A percentile compares a stretch with the other conserved stretches of the same genome.
These are phyloP conservation scores for Cybosia mesomella DNA, from an alignment of 2,888 invertebrate genomes.

Conservation along the genomic window DNA sequence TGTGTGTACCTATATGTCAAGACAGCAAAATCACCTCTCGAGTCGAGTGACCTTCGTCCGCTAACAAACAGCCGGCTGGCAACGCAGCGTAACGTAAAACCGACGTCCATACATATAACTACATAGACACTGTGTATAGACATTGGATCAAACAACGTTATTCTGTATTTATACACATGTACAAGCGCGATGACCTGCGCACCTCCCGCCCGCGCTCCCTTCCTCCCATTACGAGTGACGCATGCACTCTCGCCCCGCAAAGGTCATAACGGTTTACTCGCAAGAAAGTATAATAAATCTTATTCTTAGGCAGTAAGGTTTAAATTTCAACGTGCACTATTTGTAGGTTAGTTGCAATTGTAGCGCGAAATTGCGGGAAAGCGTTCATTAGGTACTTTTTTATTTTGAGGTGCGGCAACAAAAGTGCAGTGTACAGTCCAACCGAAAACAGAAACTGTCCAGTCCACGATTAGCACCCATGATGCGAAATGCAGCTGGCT, in stretches of 20 bases:
- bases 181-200: slow-evolving; percentile 81
- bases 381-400: slow-evolving; percentile 78
- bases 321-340: slow-evolving; percentile 38
- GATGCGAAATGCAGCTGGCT: slow-evolving; percentile 65
- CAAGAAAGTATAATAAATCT: slow-evolving; percentile 49
- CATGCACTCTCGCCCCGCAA: slow-evolving; percentile 59
- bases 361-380: slow-evolving; percentile 63
- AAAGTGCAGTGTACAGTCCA: slow-evolving; percentile 80
- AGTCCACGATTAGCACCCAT: slow-evolving; percentile 48
- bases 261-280: slow-evolving; percentile 57
- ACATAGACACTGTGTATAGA: slow-evolving; percentile 54
- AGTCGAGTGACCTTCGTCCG: slow-evolving; percentile 78
- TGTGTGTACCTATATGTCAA: slow-evolving; percentile 35
- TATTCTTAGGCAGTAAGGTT: slow-evolving; percentile 43
- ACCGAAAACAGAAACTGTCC: slow-evolving; percentile 69
- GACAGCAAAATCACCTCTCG: slow-evolving; percentile 59
- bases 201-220: slow-evolving; percentile 61
- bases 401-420: slow-evolving; percentile 72
- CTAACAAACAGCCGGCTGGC: slow-evolving; percentile 74
- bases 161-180: slow-evolving; percentile 59
- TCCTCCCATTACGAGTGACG: slow-evolving; percentile 77
- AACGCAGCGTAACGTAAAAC: slow-evolving; percentile 75
- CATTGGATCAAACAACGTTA: slow-evolving; percentile 69
- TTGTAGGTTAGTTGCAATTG: slow-evolving; percentile 57
- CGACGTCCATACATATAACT: slow-evolving; percentile 61